Conservation (phyloP, 2,113 vertebrate genomes). For the Seriola quinqueradiata region DNA sequence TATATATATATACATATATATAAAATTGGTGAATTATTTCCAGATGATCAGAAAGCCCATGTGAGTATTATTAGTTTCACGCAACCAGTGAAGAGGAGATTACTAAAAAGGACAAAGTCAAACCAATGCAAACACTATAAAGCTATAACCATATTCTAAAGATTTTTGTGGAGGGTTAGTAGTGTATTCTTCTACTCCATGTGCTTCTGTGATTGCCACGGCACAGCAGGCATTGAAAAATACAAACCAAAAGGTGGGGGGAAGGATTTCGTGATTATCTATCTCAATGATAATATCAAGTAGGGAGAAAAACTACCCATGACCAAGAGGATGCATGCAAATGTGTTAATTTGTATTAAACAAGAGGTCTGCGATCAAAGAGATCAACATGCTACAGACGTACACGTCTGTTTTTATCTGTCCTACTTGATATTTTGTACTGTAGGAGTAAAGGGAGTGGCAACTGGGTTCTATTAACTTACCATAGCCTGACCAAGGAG, state of each 20-base stretch:
- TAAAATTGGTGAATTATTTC: slow-evolving; percentile 19
- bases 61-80: slow-evolving; percentile 59
- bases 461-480: slow-evolving; percentile 85
- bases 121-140: not conserved
- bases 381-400: slow-evolving; percentile 45
- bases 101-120: slow-evolving; percentile 8
- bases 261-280: slow-evolving; percentile 12
- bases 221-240: slow-evolving; percentile 41
- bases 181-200: not conserved
- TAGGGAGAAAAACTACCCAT: slow-evolving; percentile 58
- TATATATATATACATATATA: not conserved
- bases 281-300: slow-evolving; percentile 57
- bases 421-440: slow-evolving; percentile 70
- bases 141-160: slow-evolving; percentile 7
- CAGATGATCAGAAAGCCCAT: slow-evolving; percentile 34
- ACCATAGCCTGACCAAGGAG: slow-evolving; percentile 93
- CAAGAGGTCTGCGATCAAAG: slow-evolving; percentile 17
- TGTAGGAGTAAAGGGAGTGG: slow-evolving; percentile 57
- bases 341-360: slow-evolving; percentile 23
- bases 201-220: not conserved
- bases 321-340: slow-evolving; percentile 63
- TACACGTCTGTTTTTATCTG: slow-evolving; percentile 19
- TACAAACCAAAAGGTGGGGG: slow-evolving; percentile 23
- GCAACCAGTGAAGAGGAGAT: slow-evolving; percentile 7
- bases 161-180: slow-evolving; percentile 50